phyloP scores from a whole-genome alignment of 2,113 vertebrate species.

The Rhea pennata region DNA sequence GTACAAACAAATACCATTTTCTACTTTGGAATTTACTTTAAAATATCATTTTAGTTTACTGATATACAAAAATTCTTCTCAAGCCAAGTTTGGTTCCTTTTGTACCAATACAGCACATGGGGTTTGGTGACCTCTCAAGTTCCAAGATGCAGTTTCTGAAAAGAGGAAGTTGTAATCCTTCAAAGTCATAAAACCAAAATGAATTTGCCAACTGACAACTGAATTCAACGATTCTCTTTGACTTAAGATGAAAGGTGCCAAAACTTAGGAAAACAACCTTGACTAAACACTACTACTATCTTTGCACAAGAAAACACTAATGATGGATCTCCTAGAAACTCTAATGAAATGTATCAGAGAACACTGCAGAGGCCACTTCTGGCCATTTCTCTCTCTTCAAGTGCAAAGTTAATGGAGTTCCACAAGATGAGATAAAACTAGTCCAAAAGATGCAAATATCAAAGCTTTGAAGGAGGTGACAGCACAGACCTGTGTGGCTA shows the following conservation, averaged over 20 bases:
- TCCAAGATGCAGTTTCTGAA: constrained; percentile 13
- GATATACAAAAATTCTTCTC: constrained; percentile 41
- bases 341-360: not conserved
- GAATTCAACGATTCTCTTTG: constrained; percentile 10
- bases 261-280: constrained; percentile 15
- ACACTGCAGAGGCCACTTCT: not conserved
- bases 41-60: constrained; percentile 17
- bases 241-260: constrained; percentile 1
- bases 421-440: not conserved
- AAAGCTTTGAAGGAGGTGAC: constrained; percentile 19
- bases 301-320: not conserved
- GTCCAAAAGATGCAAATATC: constrained; percentile 8
- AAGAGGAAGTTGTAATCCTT: constrained; percentile 22
- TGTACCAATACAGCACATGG: not conserved
- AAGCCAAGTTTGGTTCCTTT: constrained; percentile 3
- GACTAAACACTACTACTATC: not conserved
- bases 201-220: constrained; percentile 12
- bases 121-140: not conserved
- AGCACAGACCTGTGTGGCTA: not conserved
- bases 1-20: constrained; percentile 35
- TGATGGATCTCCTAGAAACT: not conserved
- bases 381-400: not conserved
- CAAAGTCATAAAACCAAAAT: constrained; percentile 11
- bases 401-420: not conserved
- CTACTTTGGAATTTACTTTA: constrained; percentile 17